phyloP scores from a whole-genome alignment of 2,888 invertebrate species.

The Eueremaeus valkanovi region DNA sequence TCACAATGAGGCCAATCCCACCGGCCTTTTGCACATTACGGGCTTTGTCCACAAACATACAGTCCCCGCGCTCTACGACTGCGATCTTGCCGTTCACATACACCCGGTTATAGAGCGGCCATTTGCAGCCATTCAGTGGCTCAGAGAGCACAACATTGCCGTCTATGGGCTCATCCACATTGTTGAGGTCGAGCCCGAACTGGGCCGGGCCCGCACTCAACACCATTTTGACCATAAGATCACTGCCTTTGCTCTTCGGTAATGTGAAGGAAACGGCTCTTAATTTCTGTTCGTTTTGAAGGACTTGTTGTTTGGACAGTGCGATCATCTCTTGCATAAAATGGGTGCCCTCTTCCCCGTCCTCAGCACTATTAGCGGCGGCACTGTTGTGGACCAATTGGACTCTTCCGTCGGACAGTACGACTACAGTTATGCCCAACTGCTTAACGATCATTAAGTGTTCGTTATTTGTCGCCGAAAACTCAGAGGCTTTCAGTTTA shows the following conservation, averaged over 20 bases:
- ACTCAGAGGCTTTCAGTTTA: slow-evolving; percentile 49
- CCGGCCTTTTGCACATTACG: slow-evolving; percentile 74
- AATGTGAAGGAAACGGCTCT: slow-evolving; percentile 58
- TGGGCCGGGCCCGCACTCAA: slow-evolving; percentile 82
- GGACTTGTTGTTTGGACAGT: slow-evolving; percentile 68
- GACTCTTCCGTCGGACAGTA: slow-evolving; percentile 77
- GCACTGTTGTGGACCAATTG: slow-evolving; percentile 77
- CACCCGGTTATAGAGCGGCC: not conserved
- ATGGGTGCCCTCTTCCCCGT: slow-evolving; percentile 84
- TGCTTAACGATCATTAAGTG: slow-evolving; percentile 80
- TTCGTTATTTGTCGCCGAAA: slow-evolving; percentile 73
- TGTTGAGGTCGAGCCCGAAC: slow-evolving; percentile 70
- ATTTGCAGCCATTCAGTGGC: slow-evolving; percentile 64
- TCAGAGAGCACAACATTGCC: slow-evolving; percentile 63
- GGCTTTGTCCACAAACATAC: slow-evolving; percentile 94
- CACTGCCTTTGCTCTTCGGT: slow-evolving; percentile 51
- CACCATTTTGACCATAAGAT: slow-evolving; percentile 53
- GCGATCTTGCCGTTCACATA: slow-evolving; percentile 67
- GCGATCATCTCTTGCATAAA: slow-evolving; percentile 98
- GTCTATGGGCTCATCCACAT: slow-evolving; percentile 56
- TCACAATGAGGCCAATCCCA: slow-evolving; percentile 76
- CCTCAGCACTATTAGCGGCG: slow-evolving; percentile 79
- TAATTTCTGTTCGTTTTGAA: slow-evolving; percentile 59
- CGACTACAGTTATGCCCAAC: slow-evolving; percentile 89
- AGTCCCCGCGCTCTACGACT: slow-evolving; percentile 82